Evolutionary conservation across 30 jellyfish, hydroid and myxozoan species (phyloP), one percentile per base, ranked within the genome.

Genomic region (Cassiopea andromeda): DNA sequence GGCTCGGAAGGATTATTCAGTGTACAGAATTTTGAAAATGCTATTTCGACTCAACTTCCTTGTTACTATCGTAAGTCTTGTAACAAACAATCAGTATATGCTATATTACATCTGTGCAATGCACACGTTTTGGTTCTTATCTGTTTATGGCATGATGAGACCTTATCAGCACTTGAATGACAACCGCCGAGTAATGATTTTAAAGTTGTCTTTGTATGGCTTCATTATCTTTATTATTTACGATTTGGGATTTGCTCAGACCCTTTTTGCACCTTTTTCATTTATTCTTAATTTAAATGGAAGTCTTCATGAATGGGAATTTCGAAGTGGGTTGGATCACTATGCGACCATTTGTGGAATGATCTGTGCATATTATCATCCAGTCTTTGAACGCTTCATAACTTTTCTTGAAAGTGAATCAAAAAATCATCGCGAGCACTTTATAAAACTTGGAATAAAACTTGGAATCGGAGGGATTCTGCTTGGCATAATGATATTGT

Each of bases 121-220:
- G 99, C 99, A 95, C 60, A 95, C 99, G 1, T 95, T 95, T 83
- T 95, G 99, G 99, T 95, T 91, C 68, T 78, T 90, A 43, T 85
- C 99, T 13, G 98, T 95, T 59, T 95, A 95, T 89, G 91, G 88
- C 91, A 95, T 95, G 99, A 95, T 95, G 99, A 96, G 98, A 67
- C 99, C 99, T 69, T 95, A 91, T 92, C 93, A 91, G 75, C 95
- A 95, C 75, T 80, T 78, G 75, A 95, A 95, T 91, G 96, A 91
- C 75, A 79, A 81, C 46, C 90, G 90, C 4, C 69, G 83, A 38
- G 94, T 95, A 68, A 95, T 95, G 98, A 15, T 77, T 15, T 6
- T 75, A 18, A 95, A 95, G 77, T 82, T 95, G 81, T 45, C 75
- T 49, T 58, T 95, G 8, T 95, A 95, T 91, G 94, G 89, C 77